phyloP scores from a whole-genome alignment of 2,113 vertebrate genomes.

The Catharus fuscescens region DNA sequence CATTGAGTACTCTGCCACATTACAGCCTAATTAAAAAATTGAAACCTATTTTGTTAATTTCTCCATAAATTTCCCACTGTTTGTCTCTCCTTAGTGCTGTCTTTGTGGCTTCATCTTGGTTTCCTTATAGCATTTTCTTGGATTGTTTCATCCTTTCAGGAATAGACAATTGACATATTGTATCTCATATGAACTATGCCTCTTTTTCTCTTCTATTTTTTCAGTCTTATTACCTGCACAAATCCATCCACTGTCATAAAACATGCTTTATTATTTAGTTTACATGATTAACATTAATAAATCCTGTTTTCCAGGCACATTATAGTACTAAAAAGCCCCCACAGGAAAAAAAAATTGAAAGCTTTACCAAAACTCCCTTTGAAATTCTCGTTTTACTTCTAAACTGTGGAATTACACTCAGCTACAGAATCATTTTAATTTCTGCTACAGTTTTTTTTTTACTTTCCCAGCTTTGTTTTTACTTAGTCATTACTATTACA shows the following conservation, averaged over 20 bases:
- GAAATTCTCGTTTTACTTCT: background rate
- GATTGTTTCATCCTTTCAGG: background rate
- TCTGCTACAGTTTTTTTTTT: background rate
- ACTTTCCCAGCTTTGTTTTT: background rate
- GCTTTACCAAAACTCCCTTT: background rate
- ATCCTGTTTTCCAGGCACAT: background rate
- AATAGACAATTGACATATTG: background rate
- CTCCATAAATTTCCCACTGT: background rate
- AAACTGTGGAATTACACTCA: background rate
- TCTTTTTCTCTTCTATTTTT: background rate
- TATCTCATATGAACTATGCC: background rate
- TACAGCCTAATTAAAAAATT: background rate
- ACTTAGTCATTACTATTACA: background rate
- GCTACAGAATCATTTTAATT: background rate
- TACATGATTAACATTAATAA: background rate
- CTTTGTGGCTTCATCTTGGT: rapidly evolving
- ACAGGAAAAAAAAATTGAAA: background rate
- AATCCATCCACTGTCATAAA: background rate
- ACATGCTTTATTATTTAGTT: background rate
- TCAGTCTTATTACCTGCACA: background rate
- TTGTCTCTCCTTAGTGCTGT: background rate
- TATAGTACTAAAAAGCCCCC: background rate
- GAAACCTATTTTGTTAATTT: background rate
- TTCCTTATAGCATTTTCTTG: background rate
- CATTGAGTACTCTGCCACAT: background rate